A percentile compares a stretch with the other conserved stretches of the same genome.
These are phyloP conservation scores for Mandrillus leucophaeus DNA, from an alignment of 2,113 vertebrate species.

Conservation along the genomic window DNA sequence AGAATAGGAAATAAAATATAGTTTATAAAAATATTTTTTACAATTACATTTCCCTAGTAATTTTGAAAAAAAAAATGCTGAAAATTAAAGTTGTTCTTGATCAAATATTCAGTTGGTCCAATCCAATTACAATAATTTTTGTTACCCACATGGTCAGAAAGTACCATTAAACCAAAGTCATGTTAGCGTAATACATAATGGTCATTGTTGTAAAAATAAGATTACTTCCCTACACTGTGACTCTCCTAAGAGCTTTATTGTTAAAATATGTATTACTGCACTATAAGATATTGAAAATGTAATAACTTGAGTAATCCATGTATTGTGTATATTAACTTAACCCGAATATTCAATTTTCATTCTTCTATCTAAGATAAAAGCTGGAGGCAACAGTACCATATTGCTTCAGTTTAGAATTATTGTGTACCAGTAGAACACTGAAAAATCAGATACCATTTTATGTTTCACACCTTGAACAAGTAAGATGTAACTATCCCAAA, in stretches of 20 bases:
- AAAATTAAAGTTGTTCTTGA: constrained; percentile 36
- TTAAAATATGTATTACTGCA: constrained; percentile 19
- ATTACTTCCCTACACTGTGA: neutral
- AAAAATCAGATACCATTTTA: constrained; percentile 18
- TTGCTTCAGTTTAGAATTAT: neutral
- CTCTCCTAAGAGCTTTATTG: neutral
- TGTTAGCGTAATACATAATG: neutral
- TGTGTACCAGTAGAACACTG: neutral
- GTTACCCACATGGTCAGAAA: constrained; percentile 3
- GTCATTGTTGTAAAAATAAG: neutral
- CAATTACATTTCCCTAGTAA: neutral
- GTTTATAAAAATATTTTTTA: constrained; percentile 30
- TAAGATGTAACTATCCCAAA: constrained; percentile 49
- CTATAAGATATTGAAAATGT: neutral
- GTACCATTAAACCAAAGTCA: neutral
- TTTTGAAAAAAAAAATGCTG: neutral
- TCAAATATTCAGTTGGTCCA: neutral
- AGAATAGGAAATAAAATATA: constrained; percentile 3
- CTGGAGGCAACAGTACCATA: neutral
- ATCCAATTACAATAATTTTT: neutral
- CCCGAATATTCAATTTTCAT: neutral
- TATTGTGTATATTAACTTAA: neutral
- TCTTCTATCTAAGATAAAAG: neutral
- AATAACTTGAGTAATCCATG: neutral
- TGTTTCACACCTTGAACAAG: constrained; percentile 28